Evolutionary conservation across 2,888 invertebrate genomes (phyloP).

Genomic region (Abrostola triplasia): DNA sequence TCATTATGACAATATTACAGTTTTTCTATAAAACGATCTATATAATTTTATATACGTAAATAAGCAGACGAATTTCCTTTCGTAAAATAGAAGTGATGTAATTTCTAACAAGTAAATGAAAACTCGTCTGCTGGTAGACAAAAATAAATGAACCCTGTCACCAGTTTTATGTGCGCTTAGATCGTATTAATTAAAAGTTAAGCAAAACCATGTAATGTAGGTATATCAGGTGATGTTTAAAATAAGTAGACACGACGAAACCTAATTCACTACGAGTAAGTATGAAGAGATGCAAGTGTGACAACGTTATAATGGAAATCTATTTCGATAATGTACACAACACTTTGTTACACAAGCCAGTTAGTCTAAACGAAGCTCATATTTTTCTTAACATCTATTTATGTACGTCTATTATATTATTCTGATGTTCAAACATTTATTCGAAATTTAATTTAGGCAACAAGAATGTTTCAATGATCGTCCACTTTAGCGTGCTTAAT

Average conservation of each 20-base stretch:
- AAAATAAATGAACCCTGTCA: constrained; percentile 86
- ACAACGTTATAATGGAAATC: constrained; percentile 63
- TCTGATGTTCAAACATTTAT: constrained; percentile 50
- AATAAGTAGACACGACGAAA: constrained; percentile 41
- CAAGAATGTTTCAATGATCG: constrained; percentile 16
- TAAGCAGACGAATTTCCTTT: constrained; percentile 75
- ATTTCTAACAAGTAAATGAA: constrained; percentile 67
- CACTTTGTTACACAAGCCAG: constrained; percentile 84
- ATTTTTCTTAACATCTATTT: constrained; percentile 86
- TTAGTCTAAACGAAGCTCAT: constrained; percentile 87
- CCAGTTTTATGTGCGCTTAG: constrained; percentile 84
- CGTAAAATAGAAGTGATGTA: constrained; percentile 72
- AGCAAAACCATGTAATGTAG: constrained; percentile 41
- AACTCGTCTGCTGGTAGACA: constrained; percentile 77
- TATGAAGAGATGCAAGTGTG: constrained; percentile 62
- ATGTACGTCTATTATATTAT: constrained; percentile 70
- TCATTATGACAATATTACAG: constrained; percentile 56
- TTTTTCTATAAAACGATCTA: constrained; percentile 67
- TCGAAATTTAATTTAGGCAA: constrained; percentile 27
- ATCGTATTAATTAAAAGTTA: constrained; percentile 67
- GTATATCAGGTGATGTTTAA: constrained; percentile 46
- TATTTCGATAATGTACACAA: constrained; percentile 79
- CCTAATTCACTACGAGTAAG: constrained; percentile 41
- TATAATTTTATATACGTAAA: constrained; percentile 69
- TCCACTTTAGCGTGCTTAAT: constrained; percentile 23